Conservation (phyloP, 2,888 invertebrate genomes). For the Hydroisotoma schaefferi region DNA sequence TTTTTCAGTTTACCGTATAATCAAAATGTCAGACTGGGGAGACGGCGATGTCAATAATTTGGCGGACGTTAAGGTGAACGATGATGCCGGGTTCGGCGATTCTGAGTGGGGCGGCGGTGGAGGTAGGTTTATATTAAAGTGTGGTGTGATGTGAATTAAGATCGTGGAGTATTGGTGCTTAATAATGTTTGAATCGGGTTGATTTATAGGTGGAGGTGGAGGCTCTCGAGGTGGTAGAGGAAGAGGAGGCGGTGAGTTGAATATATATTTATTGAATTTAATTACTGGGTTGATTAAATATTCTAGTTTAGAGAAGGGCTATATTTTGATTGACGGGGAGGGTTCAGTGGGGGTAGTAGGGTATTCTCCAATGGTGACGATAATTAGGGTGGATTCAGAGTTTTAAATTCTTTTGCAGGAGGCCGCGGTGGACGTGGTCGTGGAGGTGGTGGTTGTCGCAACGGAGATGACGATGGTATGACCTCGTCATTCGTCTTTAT, state of each 20-base stretch:
- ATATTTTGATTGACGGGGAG: background rate
- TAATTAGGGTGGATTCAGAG: constrained; percentile 13
- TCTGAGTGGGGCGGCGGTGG: background rate
- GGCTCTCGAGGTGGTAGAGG: background rate
- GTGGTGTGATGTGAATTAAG: background rate
- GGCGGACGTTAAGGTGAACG: background rate
- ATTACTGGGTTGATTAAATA: too few species aligned
- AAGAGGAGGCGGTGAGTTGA: background rate
- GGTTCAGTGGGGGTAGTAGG: background rate
- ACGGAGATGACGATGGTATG: constrained; percentile 18
- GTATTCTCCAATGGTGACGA: background rate
- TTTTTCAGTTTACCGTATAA: too few species aligned
- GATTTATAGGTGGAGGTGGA: constrained; percentile 14
- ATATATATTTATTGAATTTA: too few species aligned
- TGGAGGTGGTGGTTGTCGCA: constrained; percentile 12
- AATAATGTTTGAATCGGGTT: background rate
- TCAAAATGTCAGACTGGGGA: background rate
- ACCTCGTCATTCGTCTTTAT: constrained; percentile 11
- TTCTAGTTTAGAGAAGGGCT: too few species aligned
- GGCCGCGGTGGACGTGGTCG: constrained; percentile 23
- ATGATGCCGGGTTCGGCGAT: background rate
- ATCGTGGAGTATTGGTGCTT: background rate
- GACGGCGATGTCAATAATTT: background rate
- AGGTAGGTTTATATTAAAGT: constrained; percentile 1
- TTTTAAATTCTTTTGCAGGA: background rate